Evolutionary conservation across 1,140 invertebrate species (phyloP).

Genomic region (Onthophagus taurus): DNA sequence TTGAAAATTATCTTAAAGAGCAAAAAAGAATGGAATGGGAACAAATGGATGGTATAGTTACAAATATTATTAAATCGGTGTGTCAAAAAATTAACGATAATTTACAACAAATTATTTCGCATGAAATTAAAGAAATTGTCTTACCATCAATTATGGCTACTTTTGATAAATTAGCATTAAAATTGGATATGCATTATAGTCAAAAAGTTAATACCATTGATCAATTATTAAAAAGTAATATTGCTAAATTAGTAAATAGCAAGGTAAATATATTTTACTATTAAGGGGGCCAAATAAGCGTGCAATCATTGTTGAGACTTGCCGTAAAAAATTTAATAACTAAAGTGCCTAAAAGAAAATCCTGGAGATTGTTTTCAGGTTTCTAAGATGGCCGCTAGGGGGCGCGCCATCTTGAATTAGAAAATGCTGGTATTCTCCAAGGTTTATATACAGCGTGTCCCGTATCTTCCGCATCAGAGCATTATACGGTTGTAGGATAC

Average conservation of each 20-base stretch:
- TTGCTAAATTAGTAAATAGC: slow-evolving; percentile 65
- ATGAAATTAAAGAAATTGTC: slow-evolving; percentile 42
- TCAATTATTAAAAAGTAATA: slow-evolving; percentile 64
- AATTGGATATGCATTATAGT: slow-evolving; percentile 58
- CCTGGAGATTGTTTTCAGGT: no score
- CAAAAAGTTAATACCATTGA: slow-evolving; percentile 64
- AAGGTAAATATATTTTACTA: slow-evolving; percentile 48
- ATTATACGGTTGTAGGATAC: no score
- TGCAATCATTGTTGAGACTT: no score
- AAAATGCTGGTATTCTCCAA: no score
- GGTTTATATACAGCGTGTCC: no score
- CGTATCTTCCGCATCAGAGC: no score
- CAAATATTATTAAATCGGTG: slow-evolving; percentile 36
- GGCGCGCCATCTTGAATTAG: no score
- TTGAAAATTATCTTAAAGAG: slow-evolving; percentile 30
- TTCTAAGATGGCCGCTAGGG: no score
- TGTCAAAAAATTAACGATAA: slow-evolving; percentile 40
- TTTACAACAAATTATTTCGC: slow-evolving; percentile 37
- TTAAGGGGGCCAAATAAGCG: no score
- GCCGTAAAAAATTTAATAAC: no score
- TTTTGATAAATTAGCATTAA: slow-evolving; percentile 56
- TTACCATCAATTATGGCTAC: slow-evolving; percentile 43
- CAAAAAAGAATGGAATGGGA: slow-evolving; percentile 37
- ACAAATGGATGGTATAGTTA: slow-evolving; percentile 39
- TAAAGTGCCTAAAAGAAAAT: no score